Base-by-base conservation (phyloP, 2,888 invertebrate genomes). In the Zhuqinia jingwanae region DNA sequence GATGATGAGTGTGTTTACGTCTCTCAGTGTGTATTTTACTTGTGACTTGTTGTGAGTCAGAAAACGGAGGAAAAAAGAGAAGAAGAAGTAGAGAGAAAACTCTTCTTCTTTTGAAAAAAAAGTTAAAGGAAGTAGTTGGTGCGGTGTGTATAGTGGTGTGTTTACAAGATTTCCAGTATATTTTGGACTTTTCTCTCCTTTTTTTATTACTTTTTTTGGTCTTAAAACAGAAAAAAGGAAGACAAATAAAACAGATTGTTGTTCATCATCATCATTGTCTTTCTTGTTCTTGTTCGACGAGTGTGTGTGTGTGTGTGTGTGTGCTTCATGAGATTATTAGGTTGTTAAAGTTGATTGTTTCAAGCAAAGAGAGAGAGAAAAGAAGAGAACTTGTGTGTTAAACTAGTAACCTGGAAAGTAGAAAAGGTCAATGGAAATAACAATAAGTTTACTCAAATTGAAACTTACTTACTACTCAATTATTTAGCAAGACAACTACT, bases 311-410 rank as follows among this genome's bases (percentile, higher is more conserved):
- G 10, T 53, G 10, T n/a, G 27, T 36, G 27, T 63, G 63, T 36
- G 63, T 65, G 63, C 63, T 65, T 17, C 36, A 36, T 65, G 63
- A 65, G 63, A 65, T 65, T 65, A 65, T 65, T 65, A 30, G 20
- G 56, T 56, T 56, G 56, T 3, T 56, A 15, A 2, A 20, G 20
- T 15, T 56, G 22, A 20, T 20, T 6, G n/a, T n/a, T n/a, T 42
- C 42, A 42, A 53, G 53, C n/a, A 15, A 3, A 20, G 2, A 56
- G 56, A 47, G 47, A 47, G n/a, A n/a, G 47, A 8, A 47, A 6
- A 47, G n/a, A 47, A 47, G 10, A 1, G n/a, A 47, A 10, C 47
- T 47, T 15, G 47, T 47, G 11, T 47, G n/a, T n/a, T n/a, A n/a
- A 47, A 47, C 47, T 47, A n/a, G n/a, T n/a, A n/a, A n/a, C n/a